phyloP scores from a whole-genome alignment of 2,113 vertebrate genomes.

The Agapornis roseicollis region DNA sequence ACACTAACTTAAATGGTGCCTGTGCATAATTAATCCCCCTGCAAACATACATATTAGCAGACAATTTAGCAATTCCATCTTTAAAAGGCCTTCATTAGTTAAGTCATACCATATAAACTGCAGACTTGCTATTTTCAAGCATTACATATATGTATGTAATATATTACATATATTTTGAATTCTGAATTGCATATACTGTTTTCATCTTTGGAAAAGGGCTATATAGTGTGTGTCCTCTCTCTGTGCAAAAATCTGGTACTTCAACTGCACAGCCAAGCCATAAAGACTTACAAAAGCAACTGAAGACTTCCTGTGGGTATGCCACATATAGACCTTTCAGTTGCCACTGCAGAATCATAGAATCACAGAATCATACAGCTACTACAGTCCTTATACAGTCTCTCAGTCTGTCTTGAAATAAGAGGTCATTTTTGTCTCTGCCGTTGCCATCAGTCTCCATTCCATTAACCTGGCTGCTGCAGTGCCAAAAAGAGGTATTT shows the following conservation, averaged over 20 bases:
- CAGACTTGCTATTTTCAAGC: neutral
- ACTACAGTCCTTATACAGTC: neutral
- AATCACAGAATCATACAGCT: neutral
- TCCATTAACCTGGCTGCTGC: neutral
- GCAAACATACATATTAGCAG: neutral
- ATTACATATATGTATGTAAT: too few species aligned
- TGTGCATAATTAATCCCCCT: neutral
- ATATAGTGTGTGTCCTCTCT: neutral
- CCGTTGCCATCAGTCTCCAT: fast-evolving
- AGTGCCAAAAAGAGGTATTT: neutral
- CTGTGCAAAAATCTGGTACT: neutral
- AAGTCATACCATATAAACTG: neutral
- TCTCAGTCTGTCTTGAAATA: neutral
- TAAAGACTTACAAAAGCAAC: neutral
- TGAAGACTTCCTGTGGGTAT: neutral
- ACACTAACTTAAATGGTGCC: neutral
- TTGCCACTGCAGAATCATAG: neutral
- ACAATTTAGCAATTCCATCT: neutral
- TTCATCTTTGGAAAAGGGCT: neutral
- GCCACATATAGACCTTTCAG: neutral
- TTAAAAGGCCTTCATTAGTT: neutral
- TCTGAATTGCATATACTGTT: neutral
- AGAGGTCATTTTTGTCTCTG: neutral
- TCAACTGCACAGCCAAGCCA: neutral
- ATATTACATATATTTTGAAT: neutral